Evolutionary conservation across 2,888 invertebrate species (phyloP).

Genomic region (Ceramica pisi): DNA sequence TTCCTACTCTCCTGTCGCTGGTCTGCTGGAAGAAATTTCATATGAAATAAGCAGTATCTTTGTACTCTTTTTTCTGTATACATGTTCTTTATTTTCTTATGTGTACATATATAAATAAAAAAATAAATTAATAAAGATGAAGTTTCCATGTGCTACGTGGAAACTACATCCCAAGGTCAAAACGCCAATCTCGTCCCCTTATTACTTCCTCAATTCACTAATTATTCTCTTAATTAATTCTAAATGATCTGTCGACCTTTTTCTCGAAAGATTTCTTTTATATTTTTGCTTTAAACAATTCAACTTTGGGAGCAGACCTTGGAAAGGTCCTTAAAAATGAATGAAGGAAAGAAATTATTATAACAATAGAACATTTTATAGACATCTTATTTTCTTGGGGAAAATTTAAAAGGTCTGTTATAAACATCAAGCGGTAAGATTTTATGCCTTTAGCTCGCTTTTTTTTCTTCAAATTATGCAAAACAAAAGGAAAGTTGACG

Average conservation of each 20-base stretch:
- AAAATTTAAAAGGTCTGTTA: not conserved
- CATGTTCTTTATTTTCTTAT: too few relatives aligned
- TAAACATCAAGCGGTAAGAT: not conserved
- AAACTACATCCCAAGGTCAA: not conserved
- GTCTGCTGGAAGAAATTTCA: too few relatives aligned
- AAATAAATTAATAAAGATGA: too few relatives aligned
- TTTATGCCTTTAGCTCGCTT: not conserved
- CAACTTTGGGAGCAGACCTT: conserved; percentile 18
- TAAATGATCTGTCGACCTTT: conserved; percentile 35
- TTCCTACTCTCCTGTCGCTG: too few relatives aligned
- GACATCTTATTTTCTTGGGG: not conserved
- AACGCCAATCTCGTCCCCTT: conserved; percentile 1
- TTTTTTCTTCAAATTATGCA: not conserved
- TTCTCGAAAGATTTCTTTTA: conserved; percentile 18
- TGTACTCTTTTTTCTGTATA: too few relatives aligned
- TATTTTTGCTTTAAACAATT: conserved; percentile 32
- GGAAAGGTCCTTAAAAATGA: conserved; percentile 11
- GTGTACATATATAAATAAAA: too few relatives aligned
- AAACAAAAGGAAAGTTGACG: not conserved
- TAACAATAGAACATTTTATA: conserved; percentile 36
- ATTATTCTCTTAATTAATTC: conserved; percentile 42
- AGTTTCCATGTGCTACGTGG: too few relatives aligned
- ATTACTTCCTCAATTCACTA: conserved; percentile 9
- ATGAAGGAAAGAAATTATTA: conserved; percentile 26
- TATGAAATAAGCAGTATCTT: too few relatives aligned